Evolutionary conservation across 2,888 invertebrate species (phyloP).

Genomic region (Tipula lateralis): DNA sequence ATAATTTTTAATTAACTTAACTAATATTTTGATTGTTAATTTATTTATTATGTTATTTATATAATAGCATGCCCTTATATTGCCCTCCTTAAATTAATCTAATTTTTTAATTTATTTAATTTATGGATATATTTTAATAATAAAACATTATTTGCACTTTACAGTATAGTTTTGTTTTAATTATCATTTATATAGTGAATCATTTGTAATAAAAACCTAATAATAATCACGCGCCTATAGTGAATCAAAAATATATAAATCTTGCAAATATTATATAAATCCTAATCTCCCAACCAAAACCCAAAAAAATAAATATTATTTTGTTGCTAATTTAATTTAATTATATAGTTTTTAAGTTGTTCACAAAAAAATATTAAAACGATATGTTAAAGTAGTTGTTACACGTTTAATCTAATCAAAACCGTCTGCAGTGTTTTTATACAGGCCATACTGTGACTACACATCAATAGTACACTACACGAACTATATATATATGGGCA

Average conservation of each 20-base stretch:
- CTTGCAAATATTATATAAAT: neutral
- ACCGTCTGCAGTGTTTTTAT: too few relatives aligned
- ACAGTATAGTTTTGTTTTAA: neutral
- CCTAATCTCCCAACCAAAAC: neutral
- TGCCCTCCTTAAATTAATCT: neutral
- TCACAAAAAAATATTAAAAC: neutral
- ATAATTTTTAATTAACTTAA: neutral
- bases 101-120: neutral
- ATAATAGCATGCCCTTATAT: neutral
- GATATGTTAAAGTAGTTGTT: slow-evolving; percentile 7
- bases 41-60: too few relatives aligned
- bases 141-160: neutral
- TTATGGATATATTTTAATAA: neutral
- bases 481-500: too few relatives aligned
- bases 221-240: neutral
- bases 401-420: too few relatives aligned
- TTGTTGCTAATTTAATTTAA: neutral
- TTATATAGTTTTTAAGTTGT: neutral
- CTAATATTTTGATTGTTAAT: neutral
- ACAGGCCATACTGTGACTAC: too few relatives aligned
- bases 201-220: neutral
- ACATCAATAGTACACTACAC: too few relatives aligned
- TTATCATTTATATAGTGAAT: neutral
- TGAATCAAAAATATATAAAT: neutral
- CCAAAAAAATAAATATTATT: neutral